Base-by-base conservation (phyloP, 1,140 invertebrate species). In the Colletes gigas region DNA sequence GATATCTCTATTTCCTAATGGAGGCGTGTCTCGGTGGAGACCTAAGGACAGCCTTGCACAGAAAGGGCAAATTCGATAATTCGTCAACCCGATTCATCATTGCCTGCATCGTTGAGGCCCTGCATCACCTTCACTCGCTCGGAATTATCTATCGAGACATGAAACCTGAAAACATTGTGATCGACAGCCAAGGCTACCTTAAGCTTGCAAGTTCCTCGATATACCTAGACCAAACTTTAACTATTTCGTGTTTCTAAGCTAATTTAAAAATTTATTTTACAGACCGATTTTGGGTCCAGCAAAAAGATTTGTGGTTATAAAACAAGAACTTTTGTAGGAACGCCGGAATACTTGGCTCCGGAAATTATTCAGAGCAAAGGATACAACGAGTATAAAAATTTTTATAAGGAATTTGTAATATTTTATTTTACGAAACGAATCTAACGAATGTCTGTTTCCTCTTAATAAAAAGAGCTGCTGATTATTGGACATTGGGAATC, bases 301-400 rank as follows among this genome's bases (percentile, higher is more conserved):
- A 98, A 98, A 92, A 94, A 95, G 76, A 94, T 98, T 44, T 95
- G 95, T 1, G 39, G 77, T 8, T 94, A 94, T 50, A 98, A 97
- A 91, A 98, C 98, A 0, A 98, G 96, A 96, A 98, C 97, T 1
- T 98, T 98, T 88, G 97, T 97, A 92, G 97, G 98, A n/a, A 98
- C 96, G 6, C 96, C 96, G 10, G 94, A 95, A 84, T 95, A 94
- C 57, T 82, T 91, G 82, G 88, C 89, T 21, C 89, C 89, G 4
- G 89, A 91, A 72, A 88, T 92, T 5, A 87, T 91, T 66, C 79
- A 89, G 12, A 80, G 85, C 69, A 87, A 95, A 84, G 94, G 94
- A 21, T 95, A 96, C 84, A 95, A 96, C 85, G 93, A 94, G 89
- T 90, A 71, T 7, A 30, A 30, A 30, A 30, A 30, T 30, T 30